phyloP scores from a whole-genome alignment of 2,797 vertebrate genomes.

The Halcyon leucocephala region DNA sequence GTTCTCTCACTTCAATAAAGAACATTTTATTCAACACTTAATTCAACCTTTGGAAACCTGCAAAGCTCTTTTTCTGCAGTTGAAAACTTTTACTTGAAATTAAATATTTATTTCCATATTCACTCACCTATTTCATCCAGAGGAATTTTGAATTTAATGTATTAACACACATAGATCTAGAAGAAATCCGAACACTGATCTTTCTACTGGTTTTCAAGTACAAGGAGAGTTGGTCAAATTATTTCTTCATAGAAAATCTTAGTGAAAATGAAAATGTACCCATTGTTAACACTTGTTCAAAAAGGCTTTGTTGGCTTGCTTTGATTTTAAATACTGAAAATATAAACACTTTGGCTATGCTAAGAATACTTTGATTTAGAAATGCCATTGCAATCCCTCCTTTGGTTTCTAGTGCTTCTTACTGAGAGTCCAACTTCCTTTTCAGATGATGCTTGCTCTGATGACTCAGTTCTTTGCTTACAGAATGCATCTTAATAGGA shows the following conservation, averaged over 20 bases:
- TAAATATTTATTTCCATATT: not conserved
- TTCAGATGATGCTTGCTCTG: not conserved
- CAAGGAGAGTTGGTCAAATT: not conserved
- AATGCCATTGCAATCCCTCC: not conserved
- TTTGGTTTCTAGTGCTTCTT: not conserved
- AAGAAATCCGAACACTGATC: not conserved
- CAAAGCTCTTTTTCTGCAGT: slow-evolving; percentile 1
- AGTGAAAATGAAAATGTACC: not conserved
- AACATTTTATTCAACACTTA: not conserved
- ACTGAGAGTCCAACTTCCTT: not conserved
- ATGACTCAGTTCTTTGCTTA: not conserved
- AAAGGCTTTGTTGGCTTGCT: not conserved
- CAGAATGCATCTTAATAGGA: not conserved
- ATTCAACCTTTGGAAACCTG: not conserved
- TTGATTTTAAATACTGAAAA: not conserved
- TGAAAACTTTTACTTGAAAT: slow-evolving; percentile 2
- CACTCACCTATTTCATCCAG: not conserved
- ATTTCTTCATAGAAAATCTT: not conserved
- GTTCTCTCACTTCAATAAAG: not conserved
- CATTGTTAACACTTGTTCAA: not conserved
- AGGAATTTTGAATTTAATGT: not conserved
- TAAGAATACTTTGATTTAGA: not conserved
- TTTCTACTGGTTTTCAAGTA: not conserved
- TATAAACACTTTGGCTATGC: not conserved
- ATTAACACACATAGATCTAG: not conserved